Percentiles rank a stretch among this genome's conserved stretches.
Evolutionary conservation across 1,140 invertebrate species (phyloP).

Genomic region (Zeugodacus cucurbitae): DNA sequence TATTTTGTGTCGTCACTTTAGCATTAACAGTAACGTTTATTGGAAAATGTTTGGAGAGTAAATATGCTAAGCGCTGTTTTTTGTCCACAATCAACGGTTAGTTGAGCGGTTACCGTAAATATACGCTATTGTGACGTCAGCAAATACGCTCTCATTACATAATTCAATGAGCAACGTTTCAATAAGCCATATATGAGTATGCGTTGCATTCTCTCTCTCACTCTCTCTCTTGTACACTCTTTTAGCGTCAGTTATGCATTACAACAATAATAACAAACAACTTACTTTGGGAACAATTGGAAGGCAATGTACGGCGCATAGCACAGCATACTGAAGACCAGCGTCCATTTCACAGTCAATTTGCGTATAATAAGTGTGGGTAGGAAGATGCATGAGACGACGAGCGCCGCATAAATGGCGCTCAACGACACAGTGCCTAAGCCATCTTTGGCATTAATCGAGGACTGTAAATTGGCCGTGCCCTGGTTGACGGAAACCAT

Average conservation of each 20-base stretch:
- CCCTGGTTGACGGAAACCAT: slow-evolving; percentile 69
- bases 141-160: too few species aligned
- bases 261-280: background rate
- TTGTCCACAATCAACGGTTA: too few species aligned
- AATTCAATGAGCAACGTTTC: too few species aligned
- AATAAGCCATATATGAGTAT: background rate
- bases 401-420: slow-evolving; percentile 87
- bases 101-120: too few species aligned
- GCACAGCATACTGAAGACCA: slow-evolving; percentile 89
- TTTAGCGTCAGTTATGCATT: too few species aligned
- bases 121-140: too few species aligned
- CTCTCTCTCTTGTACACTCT: background rate
- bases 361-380: slow-evolving; percentile 89
- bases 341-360: slow-evolving; percentile 94
- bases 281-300: slow-evolving; percentile 83
- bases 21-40: too few species aligned
- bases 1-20: background rate
- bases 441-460: slow-evolving; percentile 85
- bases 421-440: slow-evolving; percentile 86
- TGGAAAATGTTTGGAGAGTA: too few species aligned
- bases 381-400: slow-evolving; percentile 92
- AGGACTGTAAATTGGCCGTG: slow-evolving; percentile 89
- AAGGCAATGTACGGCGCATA: slow-evolving; percentile 94
- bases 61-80: too few species aligned
- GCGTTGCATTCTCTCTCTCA: too few species aligned